phyloP scores from a whole-genome alignment of 2,113 vertebrate genomes.

The Rhadina sibilatrix region DNA sequence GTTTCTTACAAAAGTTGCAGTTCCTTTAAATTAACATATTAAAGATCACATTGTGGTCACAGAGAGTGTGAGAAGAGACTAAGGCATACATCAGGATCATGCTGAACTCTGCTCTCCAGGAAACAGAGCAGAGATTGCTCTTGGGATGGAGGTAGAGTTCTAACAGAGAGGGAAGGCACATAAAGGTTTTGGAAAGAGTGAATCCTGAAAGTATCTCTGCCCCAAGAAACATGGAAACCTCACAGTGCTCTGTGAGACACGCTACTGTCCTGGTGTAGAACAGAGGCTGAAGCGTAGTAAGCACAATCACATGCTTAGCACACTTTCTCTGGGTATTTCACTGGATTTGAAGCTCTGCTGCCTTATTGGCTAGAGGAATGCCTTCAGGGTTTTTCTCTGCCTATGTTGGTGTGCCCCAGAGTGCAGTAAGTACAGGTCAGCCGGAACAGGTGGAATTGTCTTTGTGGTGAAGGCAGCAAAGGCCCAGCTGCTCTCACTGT shows the following conservation, averaged over 20 bases:
- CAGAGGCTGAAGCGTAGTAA: not conserved
- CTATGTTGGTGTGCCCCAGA: not conserved
- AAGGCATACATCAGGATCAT: not conserved
- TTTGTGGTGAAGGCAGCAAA: not conserved
- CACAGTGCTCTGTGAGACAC: not conserved
- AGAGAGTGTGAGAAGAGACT: not conserved
- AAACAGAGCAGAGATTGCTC: not conserved
- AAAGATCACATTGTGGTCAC: not conserved
- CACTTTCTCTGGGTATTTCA: not conserved
- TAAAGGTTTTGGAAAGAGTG: not conserved
- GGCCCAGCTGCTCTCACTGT: not conserved
- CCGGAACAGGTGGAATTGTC: not conserved
- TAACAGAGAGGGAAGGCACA: not conserved
- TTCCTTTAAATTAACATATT: not conserved
- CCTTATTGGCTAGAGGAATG: not conserved
- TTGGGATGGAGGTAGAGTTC: not conserved
- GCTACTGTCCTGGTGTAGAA: not conserved
- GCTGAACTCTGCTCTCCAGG: not conserved
- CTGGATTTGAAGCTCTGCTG: not conserved
- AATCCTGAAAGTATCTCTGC: not conserved
- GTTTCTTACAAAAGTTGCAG: not conserved
- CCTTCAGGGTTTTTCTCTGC: not conserved
- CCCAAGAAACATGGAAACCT: not conserved
- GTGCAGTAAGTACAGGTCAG: not conserved
- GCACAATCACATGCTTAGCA: not conserved